Base-by-base conservation (phyloP, 1,140 invertebrate genomes). In the Polypedilum pembai region DNA sequence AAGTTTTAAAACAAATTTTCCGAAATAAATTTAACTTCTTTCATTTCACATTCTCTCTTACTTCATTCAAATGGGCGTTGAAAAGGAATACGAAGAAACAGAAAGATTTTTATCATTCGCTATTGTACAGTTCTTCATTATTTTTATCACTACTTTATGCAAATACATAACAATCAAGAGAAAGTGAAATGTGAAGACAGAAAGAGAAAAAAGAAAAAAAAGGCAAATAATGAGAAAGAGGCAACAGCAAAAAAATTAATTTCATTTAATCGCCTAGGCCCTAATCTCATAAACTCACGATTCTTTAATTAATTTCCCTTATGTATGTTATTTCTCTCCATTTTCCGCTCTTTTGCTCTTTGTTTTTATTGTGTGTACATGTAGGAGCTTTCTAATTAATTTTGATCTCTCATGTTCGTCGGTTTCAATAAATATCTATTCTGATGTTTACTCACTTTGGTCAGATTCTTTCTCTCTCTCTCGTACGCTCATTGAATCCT, bases 341-440 rank as follows among this genome's bases (percentile, higher is more conserved):
- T 20, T 18, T 69, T 66, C 4, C 65, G 7, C 17, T 17, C 65
- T n/a, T 3, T 12, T n/a, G 3, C 63, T 66, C 7, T 18, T 66
- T 66, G n/a, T 69, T 21, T 8, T 7, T 20, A 69, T 69, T 69
- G 17, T 69, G 65, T 21, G 18, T 69, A 69, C 20, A 69, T 69
- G 20, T 18, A 69, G 45, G 20, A 69, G 65, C 17, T 7, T 69
- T 69, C 65, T 69, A 69, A 69, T 69, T 69, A 69, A 69, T 69
- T 69, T 69, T 69, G 65, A 69, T 69, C 17, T 69, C 65, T 69
- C 65, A 69, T 69, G 65, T 69, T 69, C 45, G 45, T 56, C 45
- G 45, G 45, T 56, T 56, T 15, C 65, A 18, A 69, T 69, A 20
- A 20, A 69, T 20, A 69, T 69, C 65, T 18, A 69, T 69, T 69